These are phyloP conservation scores for Bos taurus DNA, from an alignment of 2,113 vertebrate genomes.

Conservation along the genomic window DNA sequence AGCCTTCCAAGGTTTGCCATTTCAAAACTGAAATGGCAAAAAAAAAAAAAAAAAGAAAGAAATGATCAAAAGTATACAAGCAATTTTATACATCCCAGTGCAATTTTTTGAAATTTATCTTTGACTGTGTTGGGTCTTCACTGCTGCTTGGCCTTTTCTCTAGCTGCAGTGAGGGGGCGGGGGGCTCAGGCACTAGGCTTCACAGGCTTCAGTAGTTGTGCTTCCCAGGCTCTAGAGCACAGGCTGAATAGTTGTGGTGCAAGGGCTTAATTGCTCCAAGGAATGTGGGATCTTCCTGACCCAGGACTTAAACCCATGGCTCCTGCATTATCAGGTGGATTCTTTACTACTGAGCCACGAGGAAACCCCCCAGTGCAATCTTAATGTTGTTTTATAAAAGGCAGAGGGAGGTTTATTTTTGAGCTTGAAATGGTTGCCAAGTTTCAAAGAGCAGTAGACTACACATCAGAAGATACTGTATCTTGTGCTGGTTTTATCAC, in stretches of 20 bases:
- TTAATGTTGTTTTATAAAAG: neutral
- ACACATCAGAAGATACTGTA: neutral
- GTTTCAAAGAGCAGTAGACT: neutral
- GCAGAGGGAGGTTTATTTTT: slow-evolving; percentile 19
- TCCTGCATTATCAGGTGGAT: neutral
- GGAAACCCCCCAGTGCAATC: neutral
- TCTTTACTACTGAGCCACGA: neutral
- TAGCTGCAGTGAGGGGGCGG: neutral
- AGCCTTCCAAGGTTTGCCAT: slow-evolving; percentile 11
- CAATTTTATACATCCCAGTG: neutral
- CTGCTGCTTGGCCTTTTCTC: neutral
- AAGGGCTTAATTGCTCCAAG: neutral
- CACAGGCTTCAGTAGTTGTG: neutral
- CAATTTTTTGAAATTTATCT: neutral
- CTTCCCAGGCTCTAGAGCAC: neutral
- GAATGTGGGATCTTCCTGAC: neutral
- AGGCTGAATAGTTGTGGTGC: neutral
- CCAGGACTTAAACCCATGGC: neutral
- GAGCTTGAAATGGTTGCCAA: neutral
- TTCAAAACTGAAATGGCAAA: slow-evolving; percentile 44
- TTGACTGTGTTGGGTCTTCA: neutral
- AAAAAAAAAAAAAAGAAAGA: neutral
- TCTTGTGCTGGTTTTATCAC: neutral
- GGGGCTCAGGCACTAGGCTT: neutral
- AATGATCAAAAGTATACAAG: neutral